These are phyloP conservation scores for Tortricodes alternella DNA, from an alignment of 2,888 invertebrate species.

Conservation along the genomic window DNA sequence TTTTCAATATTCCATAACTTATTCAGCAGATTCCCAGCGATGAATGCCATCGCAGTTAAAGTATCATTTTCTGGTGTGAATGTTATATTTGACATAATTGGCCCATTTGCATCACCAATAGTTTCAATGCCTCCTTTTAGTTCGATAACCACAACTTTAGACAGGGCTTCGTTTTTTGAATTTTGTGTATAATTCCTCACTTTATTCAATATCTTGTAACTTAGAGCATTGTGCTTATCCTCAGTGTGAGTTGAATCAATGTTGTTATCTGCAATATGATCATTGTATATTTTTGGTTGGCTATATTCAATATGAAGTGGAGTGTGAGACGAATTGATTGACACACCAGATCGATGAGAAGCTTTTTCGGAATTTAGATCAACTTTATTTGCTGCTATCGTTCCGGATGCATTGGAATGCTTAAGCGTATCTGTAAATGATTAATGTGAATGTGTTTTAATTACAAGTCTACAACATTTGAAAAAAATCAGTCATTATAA, in stretches of 20 bases:
- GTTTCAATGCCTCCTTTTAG: slow-evolving; percentile 59
- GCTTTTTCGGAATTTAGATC: slow-evolving; percentile 38
- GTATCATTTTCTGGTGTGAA: slow-evolving; percentile 76
- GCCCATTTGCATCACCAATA: slow-evolving; percentile 57
- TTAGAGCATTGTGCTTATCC: slow-evolving; percentile 41
- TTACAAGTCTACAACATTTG: too few relatives aligned
- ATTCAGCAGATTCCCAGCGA: slow-evolving; percentile 73
- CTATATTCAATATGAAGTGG: slow-evolving; percentile 62
- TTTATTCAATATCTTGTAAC: slow-evolving; percentile 47
- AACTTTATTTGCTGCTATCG: slow-evolving; percentile 55
- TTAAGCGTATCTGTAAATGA: slow-evolving; percentile 61
- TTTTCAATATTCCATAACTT: slow-evolving; percentile 74
- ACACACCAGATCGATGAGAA: slow-evolving; percentile 47
- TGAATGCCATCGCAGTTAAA: slow-evolving; percentile 70
- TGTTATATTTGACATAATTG: slow-evolving; percentile 67
- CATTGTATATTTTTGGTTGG: slow-evolving; percentile 49
- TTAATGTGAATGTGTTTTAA: too few relatives aligned
- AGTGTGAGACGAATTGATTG: slow-evolving; percentile 44
- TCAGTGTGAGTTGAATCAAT: slow-evolving; percentile 55
- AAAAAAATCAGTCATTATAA: not conserved
- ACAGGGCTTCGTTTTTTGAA: slow-evolving; percentile 59
- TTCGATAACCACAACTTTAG: slow-evolving; percentile 69
- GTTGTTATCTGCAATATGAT: slow-evolving; percentile 64
- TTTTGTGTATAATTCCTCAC: slow-evolving; percentile 55
- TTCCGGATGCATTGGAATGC: slow-evolving; percentile 55